Evolutionary conservation across 2,888 invertebrate genomes (phyloP).

Genomic region (Tenthredo mesomela): DNA sequence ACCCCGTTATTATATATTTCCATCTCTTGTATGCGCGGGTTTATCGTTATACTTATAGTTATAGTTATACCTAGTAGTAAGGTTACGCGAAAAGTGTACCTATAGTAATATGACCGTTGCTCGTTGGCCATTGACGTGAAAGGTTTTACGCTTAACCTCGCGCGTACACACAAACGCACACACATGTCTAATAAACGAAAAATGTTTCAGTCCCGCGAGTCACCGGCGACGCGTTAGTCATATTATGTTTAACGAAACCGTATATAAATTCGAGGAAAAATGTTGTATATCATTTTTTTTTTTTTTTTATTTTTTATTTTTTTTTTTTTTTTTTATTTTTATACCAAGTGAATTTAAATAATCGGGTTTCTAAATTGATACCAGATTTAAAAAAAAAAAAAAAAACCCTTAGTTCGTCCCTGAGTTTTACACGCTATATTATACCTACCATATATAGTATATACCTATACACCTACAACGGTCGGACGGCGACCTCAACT

Average conservation of each 20-base stretch:
- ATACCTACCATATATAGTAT: neutral
- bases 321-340: no score
- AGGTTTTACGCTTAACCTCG: conserved; percentile 30
- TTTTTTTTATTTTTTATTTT: no score
- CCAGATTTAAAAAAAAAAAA: neutral
- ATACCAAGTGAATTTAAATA: neutral
- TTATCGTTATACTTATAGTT: neutral
- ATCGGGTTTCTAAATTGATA: neutral
- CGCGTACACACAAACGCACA: neutral
- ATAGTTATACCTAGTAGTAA: neutral
- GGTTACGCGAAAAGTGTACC: conserved; percentile 17
- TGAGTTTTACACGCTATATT: conserved; percentile 4
- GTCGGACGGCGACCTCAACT: conserved; percentile 48
- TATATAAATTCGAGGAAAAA: neutral
- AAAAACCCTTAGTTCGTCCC: neutral
- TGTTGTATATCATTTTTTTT: no score
- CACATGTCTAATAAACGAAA: neutral
- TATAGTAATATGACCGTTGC: neutral
- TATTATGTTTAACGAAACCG: neutral
- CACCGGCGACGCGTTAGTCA: neutral
- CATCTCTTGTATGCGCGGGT: neutral
- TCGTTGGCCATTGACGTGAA: conserved; percentile 19
- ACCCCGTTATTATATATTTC: neutral
- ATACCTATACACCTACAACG: conserved; percentile 11
- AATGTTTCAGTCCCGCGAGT: neutral